Conservation (phyloP, 2,888 invertebrate species). For the Netelia inedita region DNA sequence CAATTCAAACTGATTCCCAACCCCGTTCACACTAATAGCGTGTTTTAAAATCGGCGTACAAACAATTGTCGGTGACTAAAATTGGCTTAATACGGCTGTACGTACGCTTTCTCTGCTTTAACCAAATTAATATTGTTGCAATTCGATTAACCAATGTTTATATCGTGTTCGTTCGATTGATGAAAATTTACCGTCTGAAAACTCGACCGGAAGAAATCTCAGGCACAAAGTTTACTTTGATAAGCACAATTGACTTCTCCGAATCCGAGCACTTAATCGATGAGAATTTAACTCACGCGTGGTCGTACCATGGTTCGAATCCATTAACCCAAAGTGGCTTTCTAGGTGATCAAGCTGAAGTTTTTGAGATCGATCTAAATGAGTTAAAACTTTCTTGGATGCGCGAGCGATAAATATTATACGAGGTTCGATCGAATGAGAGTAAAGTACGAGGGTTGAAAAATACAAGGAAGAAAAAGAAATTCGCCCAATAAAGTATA, state of each 20-base stretch:
- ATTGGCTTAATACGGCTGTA: too few species aligned
- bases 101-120: too few species aligned
- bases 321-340: neutral
- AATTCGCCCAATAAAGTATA: neutral
- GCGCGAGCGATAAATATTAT: conserved; percentile 14
- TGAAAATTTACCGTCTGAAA: neutral
- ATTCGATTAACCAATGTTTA: too few species aligned
- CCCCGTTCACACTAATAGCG: too few species aligned
- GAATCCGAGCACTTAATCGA: neutral
- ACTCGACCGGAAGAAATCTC: neutral
- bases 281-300: neutral
- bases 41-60: too few species aligned
- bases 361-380: neutral
- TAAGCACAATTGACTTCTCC: neutral
- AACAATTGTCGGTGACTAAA: too few species aligned
- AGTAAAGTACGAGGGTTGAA: neutral
- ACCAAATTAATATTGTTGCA: too few species aligned
- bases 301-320: neutral
- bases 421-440: neutral
- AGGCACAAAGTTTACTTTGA: neutral
- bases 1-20: too few species aligned
- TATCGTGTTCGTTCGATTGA: too few species aligned
- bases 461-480: conserved; percentile 5
- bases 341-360: neutral
- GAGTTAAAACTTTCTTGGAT: neutral